Conservation (phyloP, 1,140 invertebrate species). For the Bombus superbus region DNA sequence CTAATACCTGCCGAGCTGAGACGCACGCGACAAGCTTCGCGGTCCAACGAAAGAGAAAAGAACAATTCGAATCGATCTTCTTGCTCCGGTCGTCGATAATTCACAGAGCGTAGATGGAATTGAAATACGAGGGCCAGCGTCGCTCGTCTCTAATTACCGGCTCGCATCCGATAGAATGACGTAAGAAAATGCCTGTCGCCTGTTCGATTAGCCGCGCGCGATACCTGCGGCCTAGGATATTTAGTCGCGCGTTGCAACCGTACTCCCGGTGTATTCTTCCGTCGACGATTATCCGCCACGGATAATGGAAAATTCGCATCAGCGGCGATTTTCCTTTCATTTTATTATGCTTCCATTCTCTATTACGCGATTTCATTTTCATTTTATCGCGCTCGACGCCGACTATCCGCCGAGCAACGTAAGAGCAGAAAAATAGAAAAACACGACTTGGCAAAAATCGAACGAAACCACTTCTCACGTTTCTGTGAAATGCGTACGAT, state of each 20-base stretch:
- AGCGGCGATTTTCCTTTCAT: neutral
- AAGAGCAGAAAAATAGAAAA: too few relatives aligned
- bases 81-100: neutral
- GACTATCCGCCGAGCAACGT: too few relatives aligned
- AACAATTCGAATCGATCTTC: neutral
- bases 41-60: neutral
- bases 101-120: neutral
- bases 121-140: constrained; percentile 13
- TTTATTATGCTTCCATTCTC: too few relatives aligned
- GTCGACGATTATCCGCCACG: too few relatives aligned
- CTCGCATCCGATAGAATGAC: constrained; percentile 20
- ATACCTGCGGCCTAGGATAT: neutral
- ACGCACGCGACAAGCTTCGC: too few relatives aligned
- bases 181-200: constrained; percentile 44
- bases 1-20: too few relatives aligned
- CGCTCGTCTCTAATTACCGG: constrained; percentile 32
- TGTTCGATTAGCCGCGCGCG: neutral
- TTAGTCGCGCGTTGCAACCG: neutral
- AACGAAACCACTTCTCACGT: too few relatives aligned
- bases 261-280: neutral
- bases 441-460: too few relatives aligned
- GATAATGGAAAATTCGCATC: neutral
- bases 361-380: too few relatives aligned
- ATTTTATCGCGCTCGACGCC: fast-evolving
- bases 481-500: too few relatives aligned